Percentiles rank a stretch among this genome's conserved stretches.
phyloP scores from a whole-genome alignment of 1,140 invertebrate genomes.

The Lucilia sericata region DNA sequence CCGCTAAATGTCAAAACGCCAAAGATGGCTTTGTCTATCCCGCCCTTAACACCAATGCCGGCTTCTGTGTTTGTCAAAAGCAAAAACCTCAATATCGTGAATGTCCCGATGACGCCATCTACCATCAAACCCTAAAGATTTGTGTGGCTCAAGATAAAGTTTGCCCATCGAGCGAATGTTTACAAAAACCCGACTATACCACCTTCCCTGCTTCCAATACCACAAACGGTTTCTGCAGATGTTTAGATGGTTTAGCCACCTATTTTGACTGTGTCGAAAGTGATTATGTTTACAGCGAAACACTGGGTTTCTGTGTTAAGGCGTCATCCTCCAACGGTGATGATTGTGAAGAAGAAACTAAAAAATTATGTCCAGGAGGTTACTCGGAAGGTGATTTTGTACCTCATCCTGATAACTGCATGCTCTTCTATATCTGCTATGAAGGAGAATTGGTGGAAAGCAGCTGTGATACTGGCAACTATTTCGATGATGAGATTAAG shows the following conservation, averaged over 20 bases:
- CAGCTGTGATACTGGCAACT: conserved; percentile 37
- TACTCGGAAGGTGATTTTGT: conserved; percentile 44
- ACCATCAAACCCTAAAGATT: background rate
- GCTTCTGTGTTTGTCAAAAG: background rate
- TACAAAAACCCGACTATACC: background rate
- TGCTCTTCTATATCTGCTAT: conserved; percentile 46
- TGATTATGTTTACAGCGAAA: background rate
- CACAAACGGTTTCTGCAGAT: background rate
- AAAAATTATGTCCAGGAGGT: conserved; percentile 43
- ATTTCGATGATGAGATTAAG: conserved; percentile 28
- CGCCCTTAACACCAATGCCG: background rate
- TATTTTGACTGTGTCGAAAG: background rate
- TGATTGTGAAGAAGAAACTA: conserved; percentile 9
- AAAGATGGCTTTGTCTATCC: background rate
- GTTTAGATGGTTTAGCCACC: background rate
- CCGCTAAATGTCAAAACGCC: background rate
- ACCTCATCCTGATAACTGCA: conserved; percentile 43
- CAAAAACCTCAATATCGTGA: background rate
- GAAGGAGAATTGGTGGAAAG: conserved; percentile 31
- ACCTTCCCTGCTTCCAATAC: background rate
- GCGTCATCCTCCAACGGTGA: background rate
- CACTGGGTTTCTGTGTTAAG: background rate
- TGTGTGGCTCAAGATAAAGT: background rate
- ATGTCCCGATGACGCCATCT: background rate
- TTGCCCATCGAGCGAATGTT: background rate